Evolutionary conservation across 1,140 invertebrate genomes (phyloP).

Genomic region (Apis dorsata): DNA sequence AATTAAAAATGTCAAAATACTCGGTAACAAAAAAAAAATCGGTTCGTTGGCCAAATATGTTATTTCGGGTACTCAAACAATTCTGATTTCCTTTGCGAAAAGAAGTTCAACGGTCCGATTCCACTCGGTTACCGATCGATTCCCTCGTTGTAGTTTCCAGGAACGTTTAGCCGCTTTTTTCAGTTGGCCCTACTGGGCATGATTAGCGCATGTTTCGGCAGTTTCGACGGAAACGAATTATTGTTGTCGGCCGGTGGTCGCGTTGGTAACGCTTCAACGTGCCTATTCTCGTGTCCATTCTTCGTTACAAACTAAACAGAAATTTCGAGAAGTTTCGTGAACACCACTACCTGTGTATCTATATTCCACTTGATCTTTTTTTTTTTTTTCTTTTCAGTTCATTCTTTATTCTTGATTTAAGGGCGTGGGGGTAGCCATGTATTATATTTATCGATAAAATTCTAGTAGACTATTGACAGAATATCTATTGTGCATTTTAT

Average conservation of each 20-base stretch:
- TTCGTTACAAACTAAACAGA: constrained; percentile 27
- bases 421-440: constrained; percentile 60
- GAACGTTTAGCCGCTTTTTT: constrained; percentile 58
- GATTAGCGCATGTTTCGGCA: constrained; percentile 65
- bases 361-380: neutral
- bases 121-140: constrained; percentile 57
- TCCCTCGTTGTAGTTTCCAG: constrained; percentile 54
- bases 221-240: constrained; percentile 65
- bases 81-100: constrained; percentile 6
- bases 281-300: constrained; percentile 6
- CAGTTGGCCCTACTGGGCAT: constrained; percentile 50
- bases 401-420: constrained; percentile 13
- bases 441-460: neutral
- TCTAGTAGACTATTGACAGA: neutral
- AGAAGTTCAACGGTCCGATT: constrained; percentile 29
- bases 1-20: no score
- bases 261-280: constrained; percentile 68
- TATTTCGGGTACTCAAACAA: neutral
- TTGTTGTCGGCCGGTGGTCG: constrained; percentile 68
- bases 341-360: neutral
- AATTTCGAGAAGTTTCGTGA: constrained; percentile 5
- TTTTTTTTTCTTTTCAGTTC: neutral
- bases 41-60: no score
- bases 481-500: neutral
- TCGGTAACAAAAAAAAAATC: no score